phyloP scores from a whole-genome alignment of 2,888 invertebrate genomes.

The Mactromeris polynyma region DNA sequence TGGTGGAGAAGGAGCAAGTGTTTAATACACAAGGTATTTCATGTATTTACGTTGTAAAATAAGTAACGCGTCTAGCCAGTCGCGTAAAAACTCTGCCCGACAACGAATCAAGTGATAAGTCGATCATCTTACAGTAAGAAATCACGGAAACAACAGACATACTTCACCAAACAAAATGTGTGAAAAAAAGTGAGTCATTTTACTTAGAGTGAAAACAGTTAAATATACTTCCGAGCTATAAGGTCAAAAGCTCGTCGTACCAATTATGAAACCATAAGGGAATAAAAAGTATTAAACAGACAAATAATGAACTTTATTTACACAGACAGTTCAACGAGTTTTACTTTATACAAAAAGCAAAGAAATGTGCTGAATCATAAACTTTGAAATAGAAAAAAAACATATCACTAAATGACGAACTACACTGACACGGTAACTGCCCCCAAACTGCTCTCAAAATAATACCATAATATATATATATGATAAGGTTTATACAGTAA shows the following conservation, averaged over 20 bases:
- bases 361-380: constrained; percentile 12
- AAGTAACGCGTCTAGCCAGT: neutral
- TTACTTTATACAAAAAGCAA: constrained; percentile 11
- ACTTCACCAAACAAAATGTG: constrained; percentile 10
- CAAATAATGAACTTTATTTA: neutral
- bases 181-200: neutral
- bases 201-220: neutral
- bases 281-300: neutral
- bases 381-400: constrained; percentile 13
- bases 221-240: neutral
- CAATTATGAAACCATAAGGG: neutral
- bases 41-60: too few relatives aligned
- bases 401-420: constrained; percentile 2
- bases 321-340: neutral
- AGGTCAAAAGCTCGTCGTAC: neutral
- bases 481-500: neutral
- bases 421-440: neutral
- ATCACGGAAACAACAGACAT: neutral
- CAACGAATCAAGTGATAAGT: neutral
- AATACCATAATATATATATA: neutral
- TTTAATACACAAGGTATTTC: too few relatives aligned
- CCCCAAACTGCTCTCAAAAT: constrained; percentile 10
- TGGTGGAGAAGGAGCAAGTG: neutral
- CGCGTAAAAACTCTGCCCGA: neutral
- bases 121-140: neutral